These are phyloP conservation scores for Sinohyriopsis cumingii DNA, from an alignment of 2,888 invertebrate genomes.

Conservation along the genomic window DNA sequence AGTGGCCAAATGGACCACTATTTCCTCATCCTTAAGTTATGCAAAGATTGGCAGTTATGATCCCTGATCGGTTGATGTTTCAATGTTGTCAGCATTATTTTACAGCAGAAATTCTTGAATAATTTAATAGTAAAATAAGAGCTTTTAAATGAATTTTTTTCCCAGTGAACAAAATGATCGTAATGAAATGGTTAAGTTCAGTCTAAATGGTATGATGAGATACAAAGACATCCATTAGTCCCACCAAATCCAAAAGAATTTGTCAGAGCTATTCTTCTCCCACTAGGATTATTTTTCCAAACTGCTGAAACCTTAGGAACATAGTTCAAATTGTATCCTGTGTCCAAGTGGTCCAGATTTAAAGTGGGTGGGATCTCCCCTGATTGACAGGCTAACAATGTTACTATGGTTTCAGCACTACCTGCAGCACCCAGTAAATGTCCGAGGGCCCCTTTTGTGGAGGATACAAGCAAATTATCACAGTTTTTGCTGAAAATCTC, in stretches of 20 bases:
- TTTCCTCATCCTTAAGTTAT: too few species aligned
- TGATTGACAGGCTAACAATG: constrained; percentile 84
- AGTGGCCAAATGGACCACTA: too few species aligned
- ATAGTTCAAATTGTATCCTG: constrained; percentile 79
- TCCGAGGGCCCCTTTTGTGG: constrained; percentile 97
- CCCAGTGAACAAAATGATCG: too few species aligned
- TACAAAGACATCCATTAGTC: constrained; percentile 86
- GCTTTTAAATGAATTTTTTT: too few species aligned
- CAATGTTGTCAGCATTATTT: too few species aligned
- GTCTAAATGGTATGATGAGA: constrained; percentile 19
- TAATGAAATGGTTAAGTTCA: too few species aligned
- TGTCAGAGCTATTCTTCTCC: constrained; percentile 82
- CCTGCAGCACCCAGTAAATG: constrained; percentile 98
- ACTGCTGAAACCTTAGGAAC: constrained; percentile 76
- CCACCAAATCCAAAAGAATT: constrained; percentile 99
- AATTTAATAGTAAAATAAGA: too few species aligned
- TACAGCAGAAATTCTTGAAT: too few species aligned
- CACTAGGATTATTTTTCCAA: constrained; percentile 77
- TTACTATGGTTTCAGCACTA: constrained; percentile 91
- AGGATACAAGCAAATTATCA: constrained; percentile 79
- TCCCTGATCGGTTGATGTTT: too few species aligned
- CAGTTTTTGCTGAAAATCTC: constrained; percentile 46
- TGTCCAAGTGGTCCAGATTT: constrained; percentile 83
- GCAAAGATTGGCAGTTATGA: too few species aligned
- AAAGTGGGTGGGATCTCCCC: constrained; percentile 89